Base-by-base conservation (phyloP, 2,797 vertebrate species). In the Scleropages formosus region DNA sequence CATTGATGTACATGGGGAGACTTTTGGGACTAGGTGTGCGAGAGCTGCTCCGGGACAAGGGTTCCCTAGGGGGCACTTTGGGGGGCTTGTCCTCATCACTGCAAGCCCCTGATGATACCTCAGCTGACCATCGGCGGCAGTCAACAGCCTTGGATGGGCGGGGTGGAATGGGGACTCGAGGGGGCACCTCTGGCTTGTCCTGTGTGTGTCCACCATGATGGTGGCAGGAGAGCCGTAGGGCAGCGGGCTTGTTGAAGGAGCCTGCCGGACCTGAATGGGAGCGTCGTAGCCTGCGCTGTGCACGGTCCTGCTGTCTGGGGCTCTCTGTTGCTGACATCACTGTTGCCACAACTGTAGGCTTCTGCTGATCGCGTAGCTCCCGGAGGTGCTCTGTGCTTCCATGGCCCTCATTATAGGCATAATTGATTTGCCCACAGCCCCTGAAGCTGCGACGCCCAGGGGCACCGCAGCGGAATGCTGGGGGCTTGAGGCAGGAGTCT, bases 1-100 rank as follows among this genome's bases (percentile, higher is more conserved):
- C 96, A 0, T 98, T 96, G 89, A 98, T 92, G 82, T 99, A 98
- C 61, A 94, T 94, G 0, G 97, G 98, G 4, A 99, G 92, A 81
- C 93, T 95, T 84, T 98, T 99, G 65, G 98, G 97, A 53, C 96
- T 99, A 0, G 95, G 95, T 0, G 95, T 93, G 49, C 96, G 94
- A 1, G 94, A 95, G 22, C 91, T 93, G 80, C 91, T 91, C 60
- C 89, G 84, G 0, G 94, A 87, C 44, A 97, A 18, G 22, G 97
- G 98, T 13, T 97, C 93, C 75, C 98, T 84, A 0, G 97, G 98
- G 0, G 96, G 98, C 0, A 99, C 91, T 81, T 94, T 95, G 0
- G 98, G 98, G 16, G 98, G 96, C 81, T 91, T 91, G 81, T 96
- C 95, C 22, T 94, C 92, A 7, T 96, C 92, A 0, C 91, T 92